Base-by-base conservation (phyloP, 2,113 vertebrate species). In the Dolichallabes microphthalmus region DNA sequence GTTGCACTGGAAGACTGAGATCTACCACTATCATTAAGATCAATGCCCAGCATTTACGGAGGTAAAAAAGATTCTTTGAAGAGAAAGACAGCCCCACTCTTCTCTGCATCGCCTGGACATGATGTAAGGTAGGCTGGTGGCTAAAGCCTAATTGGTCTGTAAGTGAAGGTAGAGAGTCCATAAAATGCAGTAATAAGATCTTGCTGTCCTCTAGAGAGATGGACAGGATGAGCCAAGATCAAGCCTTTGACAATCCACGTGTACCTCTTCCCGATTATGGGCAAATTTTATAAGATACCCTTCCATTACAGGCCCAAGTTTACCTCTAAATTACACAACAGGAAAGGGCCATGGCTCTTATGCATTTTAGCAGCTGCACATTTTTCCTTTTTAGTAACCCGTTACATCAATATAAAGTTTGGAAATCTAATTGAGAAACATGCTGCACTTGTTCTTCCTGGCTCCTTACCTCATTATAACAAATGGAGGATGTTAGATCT, bases 371-470 rank as follows among this genome's bases (percentile, higher is more conserved):
- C 88, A 84, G 82, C 53, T 75, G 87, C 77, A 68, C 74, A 88
- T 88, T 86, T 75, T 82, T 83, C 87, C 73, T 82, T 88, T 87
- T 86, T 83, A 88, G 82, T 39, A 60, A 87, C 84, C 86, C 86
- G 79, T 90, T 89, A 89, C 75, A 82, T 90, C 87, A 84, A 87
- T 87, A 87, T 82, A 87, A 81, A 87, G 85, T 87, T 84, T 35
- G 63, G 35, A 89, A 92, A 92, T 90, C 88, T 82, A 90, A 91
- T 92, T 83, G 83, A 85, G 87, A 87, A 75, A 73, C 76, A 82
- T 11, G 89, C 57, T 83, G 76, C 60, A 45, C 88, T 87, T 80
- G 80, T 85, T 89, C 86, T 85, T 87, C 74, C 80, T 58, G 83
- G 66, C 82, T 86, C 76, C 76, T 76, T 80, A 77, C 85, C 84